Conservation (phyloP, 1,140 invertebrate genomes). For the Hesperophylax magnus region DNA sequence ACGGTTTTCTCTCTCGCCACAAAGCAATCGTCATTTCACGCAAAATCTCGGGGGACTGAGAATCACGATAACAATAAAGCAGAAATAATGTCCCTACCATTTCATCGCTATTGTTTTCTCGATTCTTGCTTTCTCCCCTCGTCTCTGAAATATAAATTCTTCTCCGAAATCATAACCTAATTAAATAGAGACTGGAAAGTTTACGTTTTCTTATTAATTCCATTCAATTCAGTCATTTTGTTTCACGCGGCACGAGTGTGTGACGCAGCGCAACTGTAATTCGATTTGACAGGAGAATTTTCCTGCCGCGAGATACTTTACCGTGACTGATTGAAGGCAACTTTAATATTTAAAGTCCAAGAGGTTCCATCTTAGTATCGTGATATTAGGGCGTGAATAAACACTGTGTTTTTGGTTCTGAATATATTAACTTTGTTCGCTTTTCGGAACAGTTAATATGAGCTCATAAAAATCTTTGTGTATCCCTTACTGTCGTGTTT, state of each 20-base stretch:
- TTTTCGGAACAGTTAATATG: background rate
- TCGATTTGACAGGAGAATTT: constrained; percentile 43
- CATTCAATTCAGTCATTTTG: constrained; percentile 48
- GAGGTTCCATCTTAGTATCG: background rate
- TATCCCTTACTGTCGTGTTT: too few relatives aligned
- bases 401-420: too few relatives aligned
- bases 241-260: constrained; percentile 46
- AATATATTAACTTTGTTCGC: background rate
- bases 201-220: constrained; percentile 53
- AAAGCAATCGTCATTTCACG: constrained; percentile 23
- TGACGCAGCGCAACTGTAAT: constrained; percentile 52
- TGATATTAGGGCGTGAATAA: background rate
- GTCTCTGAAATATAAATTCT: constrained; percentile 24
- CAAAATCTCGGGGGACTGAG: background rate
- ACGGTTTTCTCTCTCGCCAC: background rate
- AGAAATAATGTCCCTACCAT: constrained; percentile 31
- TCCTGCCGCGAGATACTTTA: constrained; percentile 42
- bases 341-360: constrained; percentile 23
- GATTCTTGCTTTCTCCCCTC: background rate
- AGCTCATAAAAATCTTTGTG: too few relatives aligned
- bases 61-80: constrained; percentile 38
- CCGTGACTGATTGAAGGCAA: constrained; percentile 18
- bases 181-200: constrained; percentile 47
- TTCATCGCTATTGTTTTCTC: constrained; percentile 26
- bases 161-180: constrained; percentile 41